Evolutionary conservation across 2,888 invertebrate species (phyloP), one percentile per base, ranked within the genome.

Genomic region (Synanthedon myopaeformis): DNA sequence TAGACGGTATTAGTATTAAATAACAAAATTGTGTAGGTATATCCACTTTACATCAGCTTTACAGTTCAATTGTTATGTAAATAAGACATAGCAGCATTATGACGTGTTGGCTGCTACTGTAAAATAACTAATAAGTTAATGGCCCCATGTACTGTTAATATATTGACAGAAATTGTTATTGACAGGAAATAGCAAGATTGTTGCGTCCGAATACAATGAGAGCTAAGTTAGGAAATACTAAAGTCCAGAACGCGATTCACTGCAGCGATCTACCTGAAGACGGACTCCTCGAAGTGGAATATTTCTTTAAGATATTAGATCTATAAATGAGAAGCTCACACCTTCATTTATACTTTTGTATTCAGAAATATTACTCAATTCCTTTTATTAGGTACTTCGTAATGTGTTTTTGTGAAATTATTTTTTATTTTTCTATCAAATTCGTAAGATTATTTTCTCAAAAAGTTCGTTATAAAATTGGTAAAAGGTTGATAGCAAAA

Each of bases 251-350:
- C 82, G 97, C 95, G 4, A 88, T 98, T 6, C 98, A 98, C 76
- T 97, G 97, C 73, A 97, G 98, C 19, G 98, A 98, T 87, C 87
- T 98, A 55, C 90, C 93, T 0, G 96, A 97, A 72, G 97, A 98
- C 82, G 94, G 94, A 0, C 70, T 91, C 28, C 78, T 96, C 54
- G 98, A 98, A 89, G 88, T 94, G 53, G 93, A 94, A 77, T 94
- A 94, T 77, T 91, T 94, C 74, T 94, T 94, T 72, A 93, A 93
- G 81, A 92, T 94, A 66, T 74, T 93, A 60, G 78, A 81, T 61
- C 70, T 85, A 61, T 86, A 72, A 75, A 50, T 2, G 35, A 28
- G 28, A 28, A 50, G 28, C 28, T 17, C 23, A 23, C 2, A 10
- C 1, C 35, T 35, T 35, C 35, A 10, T 35, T 35, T 10, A 0